Conservation (phyloP, 2,888 invertebrate species). For the Taenaris catops region DNA sequence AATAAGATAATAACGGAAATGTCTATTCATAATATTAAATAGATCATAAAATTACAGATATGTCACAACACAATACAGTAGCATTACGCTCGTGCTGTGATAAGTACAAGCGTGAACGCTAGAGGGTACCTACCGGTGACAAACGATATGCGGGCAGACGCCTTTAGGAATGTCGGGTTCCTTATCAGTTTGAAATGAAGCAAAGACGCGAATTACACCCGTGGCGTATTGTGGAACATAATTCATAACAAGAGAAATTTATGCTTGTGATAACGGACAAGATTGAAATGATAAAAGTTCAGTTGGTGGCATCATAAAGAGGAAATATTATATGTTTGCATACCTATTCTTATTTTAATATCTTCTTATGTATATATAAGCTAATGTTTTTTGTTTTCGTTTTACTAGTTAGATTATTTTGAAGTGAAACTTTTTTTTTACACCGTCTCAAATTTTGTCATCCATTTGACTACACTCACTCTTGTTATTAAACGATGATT, state of each 20-base stretch:
- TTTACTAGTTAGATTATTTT: no score
- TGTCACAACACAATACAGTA: slow-evolving; percentile 18
- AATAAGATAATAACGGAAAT: slow-evolving; percentile 11
- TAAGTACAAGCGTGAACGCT: slow-evolving; percentile 28
- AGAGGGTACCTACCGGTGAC: slow-evolving; percentile 45
- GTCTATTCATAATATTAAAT: slow-evolving; percentile 10
- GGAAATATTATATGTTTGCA: background rate
- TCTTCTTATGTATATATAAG: background rate
- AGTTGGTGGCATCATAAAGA: no score
- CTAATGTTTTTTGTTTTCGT: background rate
- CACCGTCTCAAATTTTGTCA: no score
- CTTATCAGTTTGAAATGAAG: slow-evolving; percentile 15
- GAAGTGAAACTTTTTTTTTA: no score
- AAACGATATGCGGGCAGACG: slow-evolving; percentile 71
- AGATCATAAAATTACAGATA: slow-evolving; percentile 22
- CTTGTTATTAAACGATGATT: no score
- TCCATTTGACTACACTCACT: no score
- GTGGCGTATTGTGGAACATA: slow-evolving; percentile 8
- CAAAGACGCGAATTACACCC: slow-evolving; percentile 16
- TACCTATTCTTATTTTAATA: no score
- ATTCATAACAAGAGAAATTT: slow-evolving; percentile 13
- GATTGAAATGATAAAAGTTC: slow-evolving; percentile 1
- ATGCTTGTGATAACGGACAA: slow-evolving; percentile 6
- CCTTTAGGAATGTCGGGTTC: slow-evolving; percentile 21
- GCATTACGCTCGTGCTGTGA: slow-evolving; percentile 19